A percentile compares a stretch with the other conserved stretches of the same genome.
These are phyloP conservation scores for Drosophila repletoides DNA, from an alignment of 1,140 invertebrate species.

Conservation along the genomic window DNA sequence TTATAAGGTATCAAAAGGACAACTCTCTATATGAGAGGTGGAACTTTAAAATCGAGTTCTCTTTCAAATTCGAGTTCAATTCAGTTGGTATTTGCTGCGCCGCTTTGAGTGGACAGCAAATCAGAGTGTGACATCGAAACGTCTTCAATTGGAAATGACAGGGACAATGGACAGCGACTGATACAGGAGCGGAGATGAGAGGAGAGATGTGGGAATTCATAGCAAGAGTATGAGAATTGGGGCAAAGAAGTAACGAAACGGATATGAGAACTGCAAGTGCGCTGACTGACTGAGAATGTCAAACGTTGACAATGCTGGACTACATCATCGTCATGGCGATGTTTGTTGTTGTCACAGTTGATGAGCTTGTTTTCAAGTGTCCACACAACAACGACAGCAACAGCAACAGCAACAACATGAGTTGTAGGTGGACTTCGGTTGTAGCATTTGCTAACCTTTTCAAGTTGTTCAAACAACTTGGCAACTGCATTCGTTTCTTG, in stretches of 20 bases:
- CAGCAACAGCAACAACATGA: background rate
- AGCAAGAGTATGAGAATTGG: background rate
- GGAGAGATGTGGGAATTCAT: background rate
- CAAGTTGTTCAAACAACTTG: constrained; percentile 41
- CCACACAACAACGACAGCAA: constrained; percentile 26
- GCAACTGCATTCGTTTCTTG: constrained; percentile 38
- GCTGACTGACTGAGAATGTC: constrained; percentile 17
- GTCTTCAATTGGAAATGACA: constrained; percentile 45
- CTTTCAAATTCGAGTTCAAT: too few species aligned
- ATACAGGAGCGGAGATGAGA: background rate
- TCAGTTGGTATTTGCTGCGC: constrained; percentile 4
- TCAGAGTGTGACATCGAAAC: constrained; percentile 42
- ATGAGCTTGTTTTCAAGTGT: constrained; percentile 63
- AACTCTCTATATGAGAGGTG: background rate
- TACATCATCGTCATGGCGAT: constrained; percentile 45
- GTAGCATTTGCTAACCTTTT: constrained; percentile 50
- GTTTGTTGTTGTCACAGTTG: constrained; percentile 45
- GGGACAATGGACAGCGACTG: constrained; percentile 21
- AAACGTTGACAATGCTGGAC: constrained; percentile 8
- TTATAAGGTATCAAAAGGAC: too few species aligned
- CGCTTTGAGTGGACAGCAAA: constrained; percentile 34
- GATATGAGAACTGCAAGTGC: constrained; percentile 48
- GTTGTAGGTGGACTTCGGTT: background rate
- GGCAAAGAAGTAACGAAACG: constrained; percentile 20
- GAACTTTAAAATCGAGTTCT: constrained; percentile 10